These are phyloP conservation scores for Eilema caniola DNA, from an alignment of 2,888 invertebrate species.

Conservation along the genomic window DNA sequence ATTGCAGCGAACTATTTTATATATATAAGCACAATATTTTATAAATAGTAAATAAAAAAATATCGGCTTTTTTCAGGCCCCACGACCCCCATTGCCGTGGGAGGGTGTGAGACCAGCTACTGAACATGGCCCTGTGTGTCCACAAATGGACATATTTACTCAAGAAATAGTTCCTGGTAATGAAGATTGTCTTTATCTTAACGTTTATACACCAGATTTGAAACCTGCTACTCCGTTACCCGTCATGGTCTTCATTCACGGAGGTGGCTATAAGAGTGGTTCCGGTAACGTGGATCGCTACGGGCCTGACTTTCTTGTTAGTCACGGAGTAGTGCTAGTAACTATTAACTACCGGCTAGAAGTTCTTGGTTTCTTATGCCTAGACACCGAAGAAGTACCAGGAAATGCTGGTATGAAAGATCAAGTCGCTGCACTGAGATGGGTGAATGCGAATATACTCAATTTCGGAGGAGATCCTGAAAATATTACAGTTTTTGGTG, in stretches of 20 bases:
- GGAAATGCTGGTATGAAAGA: slow-evolving; percentile 69
- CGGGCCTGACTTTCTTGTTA: slow-evolving; percentile 66
- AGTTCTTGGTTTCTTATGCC: slow-evolving; percentile 59
- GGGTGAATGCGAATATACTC: slow-evolving; percentile 61
- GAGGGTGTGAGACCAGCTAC: slow-evolving; percentile 57
- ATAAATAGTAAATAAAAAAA: not conserved
- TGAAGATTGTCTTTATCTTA: slow-evolving; percentile 67
- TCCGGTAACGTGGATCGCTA: slow-evolving; percentile 59
- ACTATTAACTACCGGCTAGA: slow-evolving; percentile 68
- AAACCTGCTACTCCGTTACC: slow-evolving; percentile 48
- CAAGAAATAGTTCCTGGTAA: slow-evolving; percentile 47
- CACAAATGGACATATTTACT: slow-evolving; percentile 57
- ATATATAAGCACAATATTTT: not conserved
- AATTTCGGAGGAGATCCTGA: slow-evolving; percentile 63
- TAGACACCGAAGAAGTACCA: slow-evolving; percentile 62
- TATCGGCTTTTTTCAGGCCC: slow-evolving; percentile 54
- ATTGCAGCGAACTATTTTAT: too few species aligned
- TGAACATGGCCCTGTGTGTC: slow-evolving; percentile 57
- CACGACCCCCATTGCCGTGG: slow-evolving; percentile 61
- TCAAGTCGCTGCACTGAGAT: slow-evolving; percentile 61
- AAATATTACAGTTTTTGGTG: slow-evolving; percentile 66
- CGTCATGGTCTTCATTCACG: slow-evolving; percentile 70
- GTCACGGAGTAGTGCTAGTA: slow-evolving; percentile 61
- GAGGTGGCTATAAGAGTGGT: slow-evolving; percentile 63
- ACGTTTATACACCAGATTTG: slow-evolving; percentile 63